Conservation (phyloP, 2,888 invertebrate species). For the Portevinia maculata region DNA sequence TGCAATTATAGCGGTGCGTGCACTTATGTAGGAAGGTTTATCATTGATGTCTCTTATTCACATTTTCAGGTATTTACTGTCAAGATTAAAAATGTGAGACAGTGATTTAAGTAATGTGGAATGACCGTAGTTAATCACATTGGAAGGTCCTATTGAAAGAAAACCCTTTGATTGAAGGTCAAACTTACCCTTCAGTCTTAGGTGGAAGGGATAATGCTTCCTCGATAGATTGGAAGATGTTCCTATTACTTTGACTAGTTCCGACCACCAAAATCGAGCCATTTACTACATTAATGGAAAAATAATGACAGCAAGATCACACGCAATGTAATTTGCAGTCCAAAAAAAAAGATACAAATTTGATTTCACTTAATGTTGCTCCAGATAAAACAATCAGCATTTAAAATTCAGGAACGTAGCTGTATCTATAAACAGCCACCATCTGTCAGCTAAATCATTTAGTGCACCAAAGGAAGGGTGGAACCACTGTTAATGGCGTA, state of each 20-base stretch:
- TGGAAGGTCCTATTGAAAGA: no score
- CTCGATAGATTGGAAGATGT: no score
- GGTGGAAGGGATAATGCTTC: no score
- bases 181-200: no score
- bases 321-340: no score
- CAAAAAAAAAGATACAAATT: background rate
- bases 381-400: constrained; percentile 37
- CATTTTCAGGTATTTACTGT: background rate
- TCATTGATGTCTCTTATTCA: constrained; percentile 26
- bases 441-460: constrained; percentile 70
- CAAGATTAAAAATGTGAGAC: constrained; percentile 22
- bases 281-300: no score
- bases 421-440: constrained; percentile 52
- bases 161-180: no score
- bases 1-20: constrained; percentile 52
- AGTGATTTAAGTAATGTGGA: constrained; percentile 32
- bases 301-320: no score
- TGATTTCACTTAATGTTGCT: constrained; percentile 3
- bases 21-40: constrained; percentile 18
- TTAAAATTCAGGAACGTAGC: constrained; percentile 22
- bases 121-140: no score
- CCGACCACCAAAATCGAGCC: no score
- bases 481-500: constrained; percentile 54
- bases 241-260: no score
- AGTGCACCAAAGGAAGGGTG: constrained; percentile 24